Evolutionary conservation across 2,888 invertebrate species (phyloP), one percentile per base, ranked within the genome.

Genomic region (Miltochrista miniata): DNA sequence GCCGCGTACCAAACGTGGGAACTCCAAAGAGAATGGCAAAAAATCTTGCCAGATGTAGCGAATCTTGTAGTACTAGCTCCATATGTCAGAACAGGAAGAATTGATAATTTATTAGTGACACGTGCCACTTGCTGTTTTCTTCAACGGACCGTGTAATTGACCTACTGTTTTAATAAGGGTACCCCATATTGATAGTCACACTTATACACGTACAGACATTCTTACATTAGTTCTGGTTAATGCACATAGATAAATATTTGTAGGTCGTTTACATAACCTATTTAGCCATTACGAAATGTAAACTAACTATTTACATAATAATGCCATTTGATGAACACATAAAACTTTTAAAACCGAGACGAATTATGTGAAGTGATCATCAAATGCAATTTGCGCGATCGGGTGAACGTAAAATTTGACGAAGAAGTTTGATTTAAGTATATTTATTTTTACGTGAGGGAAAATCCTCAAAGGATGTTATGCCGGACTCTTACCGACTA

Each of bases 51-150:
- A 90, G 83, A 84, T 89, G 89, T 76, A 65, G 81, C 80, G 79
- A 85, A 84, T 79, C 72, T 67, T 65, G 61, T 65, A 53, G 54
- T 50, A 44, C 45, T 53, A 15, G 56, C 56, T 69, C 72, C 89
- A 87, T 85, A 83, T 88, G 90, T 82, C 85, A 78, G 13, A 56
- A 83, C 87, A 85, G 87, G 87, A 88, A 85, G 83, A 72, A 70
- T 64, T 64, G 61, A 70, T 74, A 76, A 77, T 76, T 72, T 65
- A 70, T 45, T 14, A 54, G 51, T 49, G 83, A 78, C 87, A 81
- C 88, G 89, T 88, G 87, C 86, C 87, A 83, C 81, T 87, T 83
- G 83, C 71, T 72, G 67, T 61, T 54, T 24, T 18, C 59, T 58
- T 59, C 68, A 86, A 80, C 81, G 73, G 80, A 77, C 83, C 76